Evolutionary conservation across 2,113 vertebrate species (phyloP).

Genomic region (Gallinago jamesoni): DNA sequence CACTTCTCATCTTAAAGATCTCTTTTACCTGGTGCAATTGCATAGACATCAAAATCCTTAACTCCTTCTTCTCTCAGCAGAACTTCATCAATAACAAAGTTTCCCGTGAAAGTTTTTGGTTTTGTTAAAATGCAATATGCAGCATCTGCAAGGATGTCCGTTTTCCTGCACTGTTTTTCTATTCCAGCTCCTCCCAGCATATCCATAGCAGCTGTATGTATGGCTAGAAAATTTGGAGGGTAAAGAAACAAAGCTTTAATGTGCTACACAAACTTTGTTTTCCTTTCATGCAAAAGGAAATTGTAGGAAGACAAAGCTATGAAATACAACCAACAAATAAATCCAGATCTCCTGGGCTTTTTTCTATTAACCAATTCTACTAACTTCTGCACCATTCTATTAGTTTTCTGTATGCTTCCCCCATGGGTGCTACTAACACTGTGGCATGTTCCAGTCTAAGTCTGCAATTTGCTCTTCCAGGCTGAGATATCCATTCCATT

Average conservation of each 20-base stretch:
- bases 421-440: not conserved
- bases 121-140: conserved; percentile 89
- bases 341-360: not conserved
- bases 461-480: not conserved
- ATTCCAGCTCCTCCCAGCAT: conserved; percentile 89
- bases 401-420: not conserved
- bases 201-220: conserved; percentile 93
- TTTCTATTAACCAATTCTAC: not conserved
- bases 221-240: conserved; percentile 75
- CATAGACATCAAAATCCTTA: conserved; percentile 87
- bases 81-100: conserved; percentile 92
- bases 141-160: conserved; percentile 93
- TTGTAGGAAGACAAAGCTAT: not conserved
- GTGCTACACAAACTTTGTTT: not conserved
- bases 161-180: conserved; percentile 89
- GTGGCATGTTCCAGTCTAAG: not conserved
- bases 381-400: not conserved
- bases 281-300: not conserved
- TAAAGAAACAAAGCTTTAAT: not conserved
- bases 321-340: not conserved
- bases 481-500: not conserved
- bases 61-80: conserved; percentile 87
- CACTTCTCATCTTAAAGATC: not conserved
- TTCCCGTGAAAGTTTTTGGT: conserved; percentile 87
- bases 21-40: conserved; percentile 87